Conservation (phyloP, 2,888 invertebrate species). For the Patella caerulea region DNA sequence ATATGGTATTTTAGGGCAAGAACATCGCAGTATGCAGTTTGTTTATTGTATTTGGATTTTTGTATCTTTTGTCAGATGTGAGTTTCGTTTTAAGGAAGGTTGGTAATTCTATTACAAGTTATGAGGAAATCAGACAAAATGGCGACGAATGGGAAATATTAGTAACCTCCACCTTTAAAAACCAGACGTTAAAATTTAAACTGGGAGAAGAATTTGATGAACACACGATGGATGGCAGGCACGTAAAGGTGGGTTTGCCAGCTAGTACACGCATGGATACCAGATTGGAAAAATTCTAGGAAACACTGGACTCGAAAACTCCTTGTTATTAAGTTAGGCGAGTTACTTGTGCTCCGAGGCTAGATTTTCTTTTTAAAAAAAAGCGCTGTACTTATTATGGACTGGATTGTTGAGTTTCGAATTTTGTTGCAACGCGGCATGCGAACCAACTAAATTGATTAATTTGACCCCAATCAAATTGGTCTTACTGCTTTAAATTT, state of each 20-base stretch:
- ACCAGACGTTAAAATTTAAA: conserved; percentile 84
- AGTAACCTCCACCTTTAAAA: conserved; percentile 91
- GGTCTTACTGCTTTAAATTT: not conserved
- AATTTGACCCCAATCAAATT: not conserved
- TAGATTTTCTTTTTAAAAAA: no score
- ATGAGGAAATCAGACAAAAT: conserved; percentile 79
- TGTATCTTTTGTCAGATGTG: conserved; percentile 34
- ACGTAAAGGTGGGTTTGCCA: conserved; percentile 74
- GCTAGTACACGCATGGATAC: no score
- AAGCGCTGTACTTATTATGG: no score
- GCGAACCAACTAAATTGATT: not conserved
- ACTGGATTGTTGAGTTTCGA: no score
- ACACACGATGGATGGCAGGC: conserved; percentile 90
- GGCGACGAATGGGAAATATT: conserved; percentile 54
- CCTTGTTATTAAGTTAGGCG: no score
- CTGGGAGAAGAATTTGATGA: conserved; percentile 90
- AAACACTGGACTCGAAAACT: no score
- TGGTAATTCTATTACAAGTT: conserved; percentile 50
- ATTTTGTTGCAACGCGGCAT: no score
- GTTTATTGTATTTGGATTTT: no score
- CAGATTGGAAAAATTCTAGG: no score
- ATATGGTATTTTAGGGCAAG: no score
- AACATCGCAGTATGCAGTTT: no score
- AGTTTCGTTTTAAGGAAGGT: conserved; percentile 52
- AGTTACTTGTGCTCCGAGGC: no score